Evolutionary conservation across 1,140 invertebrate genomes (phyloP).

Genomic region (Nasonia vitripennis): DNA sequence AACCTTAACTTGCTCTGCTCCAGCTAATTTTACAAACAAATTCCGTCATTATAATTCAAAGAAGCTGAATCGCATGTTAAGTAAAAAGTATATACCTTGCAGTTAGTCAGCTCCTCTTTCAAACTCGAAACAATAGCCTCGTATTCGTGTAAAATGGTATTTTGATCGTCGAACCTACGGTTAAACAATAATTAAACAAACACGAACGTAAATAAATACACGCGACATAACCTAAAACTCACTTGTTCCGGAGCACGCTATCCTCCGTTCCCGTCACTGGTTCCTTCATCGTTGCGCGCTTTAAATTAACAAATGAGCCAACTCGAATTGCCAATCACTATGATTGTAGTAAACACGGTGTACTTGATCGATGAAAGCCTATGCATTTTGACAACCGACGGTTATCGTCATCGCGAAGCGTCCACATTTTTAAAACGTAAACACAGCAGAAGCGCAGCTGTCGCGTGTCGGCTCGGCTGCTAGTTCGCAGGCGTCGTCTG

Average conservation of each 20-base stretch:
- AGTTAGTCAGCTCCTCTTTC: constrained; percentile 64
- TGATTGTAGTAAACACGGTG: not conserved
- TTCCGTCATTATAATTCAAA: not conserved
- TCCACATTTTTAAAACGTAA: not conserved
- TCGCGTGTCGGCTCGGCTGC: not conserved
- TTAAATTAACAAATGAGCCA: constrained; percentile 6
- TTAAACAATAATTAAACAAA: constrained; percentile 39
- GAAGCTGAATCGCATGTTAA: constrained; percentile 14
- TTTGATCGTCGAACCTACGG: constrained; percentile 48
- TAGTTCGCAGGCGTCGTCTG: not conserved
- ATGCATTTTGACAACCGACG: not conserved
- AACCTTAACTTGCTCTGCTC: constrained; percentile 65
- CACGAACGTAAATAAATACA: constrained; percentile 22
- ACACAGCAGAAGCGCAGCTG: not conserved
- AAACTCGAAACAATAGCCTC: constrained; percentile 59
- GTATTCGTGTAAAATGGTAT: constrained; percentile 61
- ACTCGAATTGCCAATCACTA: not conserved
- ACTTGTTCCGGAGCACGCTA: constrained; percentile 50
- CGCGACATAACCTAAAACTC: constrained; percentile 58
- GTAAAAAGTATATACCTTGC: constrained; percentile 64
- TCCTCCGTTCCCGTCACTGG: constrained; percentile 55
- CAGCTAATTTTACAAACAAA: constrained; percentile 56
- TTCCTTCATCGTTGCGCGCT: constrained; percentile 49
- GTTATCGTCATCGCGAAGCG: not conserved
- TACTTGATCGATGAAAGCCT: not conserved